Base-by-base conservation (phyloP, 2,888 invertebrate species). In the Salticus scenicus region DNA sequence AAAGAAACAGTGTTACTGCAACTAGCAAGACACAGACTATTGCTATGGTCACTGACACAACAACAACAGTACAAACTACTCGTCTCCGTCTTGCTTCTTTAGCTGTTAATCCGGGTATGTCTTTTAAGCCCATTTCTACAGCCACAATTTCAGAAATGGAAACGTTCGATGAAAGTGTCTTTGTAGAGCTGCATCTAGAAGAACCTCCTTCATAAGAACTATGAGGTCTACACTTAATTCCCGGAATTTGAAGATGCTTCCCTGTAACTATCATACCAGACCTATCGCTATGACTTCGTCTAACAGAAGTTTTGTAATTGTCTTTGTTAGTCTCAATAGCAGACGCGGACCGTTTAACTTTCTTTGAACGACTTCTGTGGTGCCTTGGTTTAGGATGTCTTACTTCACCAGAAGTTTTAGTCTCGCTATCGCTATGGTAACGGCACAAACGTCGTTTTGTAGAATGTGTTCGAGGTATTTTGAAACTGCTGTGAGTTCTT, bases 11-110 rank as follows among this genome's bases (percentile, higher is more conserved):
- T 10, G 87, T 87, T 4, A 87, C 51, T 10, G 76, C 84, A 10
- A 87, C 64, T 12, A 87, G 64, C 17, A 84, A 28, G 0, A 79
- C 77, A 31, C 87, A 69, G 20, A 82, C 63, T 20, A 77, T 66
- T 1, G 84, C 51, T 2, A 87, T 71, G 20, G 71, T 77, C 10
- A 80, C 28, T 12, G 70, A 75, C 0, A 84, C 71, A 14, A 80
- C 20, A 37, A 66, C 71, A 17, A 87, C 84, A 1, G 87, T 79
- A 20, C 51, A 76, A 14, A 84, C 87, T 2, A 84, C 67, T 5
- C 87, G 28, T n/a, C 69, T 63, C 10, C 87, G 75, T 5, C 80
- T 57, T 4, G 87, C 83, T 27, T 87, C 87, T 67, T 87, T 84
- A 17, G 69, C 66, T 0, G 84, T 80, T 30, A 84, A 33, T 24